Evolutionary conservation across 2,113 vertebrate species (phyloP).

Genomic region (Rana temporaria): DNA sequence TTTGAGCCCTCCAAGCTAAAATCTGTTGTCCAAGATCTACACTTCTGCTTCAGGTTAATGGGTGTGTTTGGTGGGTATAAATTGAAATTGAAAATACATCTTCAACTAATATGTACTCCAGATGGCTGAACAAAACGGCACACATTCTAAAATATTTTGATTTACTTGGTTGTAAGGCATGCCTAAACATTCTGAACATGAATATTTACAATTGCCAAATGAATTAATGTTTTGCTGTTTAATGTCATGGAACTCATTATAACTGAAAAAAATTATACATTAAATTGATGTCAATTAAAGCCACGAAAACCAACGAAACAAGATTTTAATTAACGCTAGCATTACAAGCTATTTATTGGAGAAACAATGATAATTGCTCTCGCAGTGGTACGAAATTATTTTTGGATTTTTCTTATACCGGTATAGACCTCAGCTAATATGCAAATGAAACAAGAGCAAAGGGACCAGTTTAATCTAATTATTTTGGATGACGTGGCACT

Average conservation of each 20-base stretch:
- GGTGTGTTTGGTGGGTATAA: not conserved
- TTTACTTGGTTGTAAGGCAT: not conserved
- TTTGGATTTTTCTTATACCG: not conserved
- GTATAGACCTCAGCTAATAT: not conserved
- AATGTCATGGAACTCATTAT: slow-evolving; percentile 34
- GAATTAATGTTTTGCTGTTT: not conserved
- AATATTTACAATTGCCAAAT: slow-evolving; percentile 27
- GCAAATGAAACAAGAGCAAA: not conserved
- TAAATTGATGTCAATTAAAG: slow-evolving; percentile 23
- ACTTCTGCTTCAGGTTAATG: not conserved
- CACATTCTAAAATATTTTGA: not conserved
- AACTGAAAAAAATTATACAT: slow-evolving; percentile 9
- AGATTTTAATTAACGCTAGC: slow-evolving; percentile 34
- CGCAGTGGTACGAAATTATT: not conserved
- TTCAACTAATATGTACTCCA: not conserved
- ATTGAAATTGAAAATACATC: no score
- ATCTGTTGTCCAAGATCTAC: no score
- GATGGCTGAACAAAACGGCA: not conserved
- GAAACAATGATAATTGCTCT: slow-evolving; percentile 31
- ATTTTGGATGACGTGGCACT: no score
- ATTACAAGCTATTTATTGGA: slow-evolving; percentile 29
- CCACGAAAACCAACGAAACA: slow-evolving; percentile 10
- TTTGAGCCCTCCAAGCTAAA: no score
- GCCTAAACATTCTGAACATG: not conserved
- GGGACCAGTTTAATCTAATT: not conserved